Base-by-base conservation (phyloP, 2,797 vertebrate genomes). In the Pagetopsis macropterus region DNA sequence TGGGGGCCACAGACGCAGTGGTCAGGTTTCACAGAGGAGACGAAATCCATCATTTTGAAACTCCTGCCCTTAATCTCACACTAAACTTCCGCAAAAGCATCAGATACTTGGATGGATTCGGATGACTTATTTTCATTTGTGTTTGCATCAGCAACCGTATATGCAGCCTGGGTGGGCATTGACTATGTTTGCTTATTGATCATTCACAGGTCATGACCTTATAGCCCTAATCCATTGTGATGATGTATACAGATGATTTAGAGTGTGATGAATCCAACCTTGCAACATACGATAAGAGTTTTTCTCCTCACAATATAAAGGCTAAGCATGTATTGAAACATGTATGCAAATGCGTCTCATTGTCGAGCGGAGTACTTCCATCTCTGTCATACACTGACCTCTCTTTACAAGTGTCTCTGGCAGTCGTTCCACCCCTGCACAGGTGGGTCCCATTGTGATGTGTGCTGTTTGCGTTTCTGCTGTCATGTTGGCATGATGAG, bases 401-500 rank as follows among this genome's bases (percentile, higher is more conserved):
- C 66, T 84, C 65, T 82, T 76, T 58, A 57, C 56, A 70, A 72
- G 65, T 49, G 54, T 65, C 4, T 79, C 73, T 85, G 81, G 82
- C 83, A 84, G 56, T 45, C 6, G 6, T 61, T 74, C 75, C 87
- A 75, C 77, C 86, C 79, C 52, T 77, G 81, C 88, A 90, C 89
- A 92, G 87, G 88, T 92, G 91, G 86, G 79, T 86, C 64, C 79
- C 72, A 84, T 90, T 89, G 86, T 86, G 51, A 44, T 21, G 66
- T 65, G 75, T 68, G 65, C 16, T 80, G 87, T 86, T 88, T 87
- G 75, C 65, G 84, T 82, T 87, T 83, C 70, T 89, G 87, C 82
- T 81, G 75, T 88, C 83, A 75, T 92, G 85, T 93, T 94, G 93
- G 92, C 91, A 89, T 88, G 92, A 93, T 91, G 89, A 84, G 84